phyloP scores from a whole-genome alignment of 2,888 invertebrate species.

The Hydroisotoma schaefferi region DNA sequence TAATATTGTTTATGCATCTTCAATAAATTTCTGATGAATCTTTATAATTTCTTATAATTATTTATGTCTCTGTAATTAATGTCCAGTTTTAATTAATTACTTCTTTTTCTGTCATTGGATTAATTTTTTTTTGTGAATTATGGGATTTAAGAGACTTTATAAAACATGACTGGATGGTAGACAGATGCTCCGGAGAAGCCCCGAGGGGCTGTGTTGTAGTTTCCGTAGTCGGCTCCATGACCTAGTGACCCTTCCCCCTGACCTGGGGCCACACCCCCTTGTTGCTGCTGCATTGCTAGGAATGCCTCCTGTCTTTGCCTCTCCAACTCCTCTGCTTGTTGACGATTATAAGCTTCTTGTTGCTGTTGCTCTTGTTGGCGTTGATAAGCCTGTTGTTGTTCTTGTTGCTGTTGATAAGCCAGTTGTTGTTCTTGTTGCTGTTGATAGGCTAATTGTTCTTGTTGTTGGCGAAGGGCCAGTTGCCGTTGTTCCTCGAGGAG shows the following conservation, averaged over 20 bases:
- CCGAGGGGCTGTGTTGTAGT: constrained; percentile 78
- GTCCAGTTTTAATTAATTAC: too few relatives aligned
- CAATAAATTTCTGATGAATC: too few relatives aligned
- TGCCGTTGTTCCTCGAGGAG: constrained; percentile 13
- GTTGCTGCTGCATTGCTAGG: constrained; percentile 18
- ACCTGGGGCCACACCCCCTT: constrained; percentile 17
- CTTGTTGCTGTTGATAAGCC: constrained; percentile 24
- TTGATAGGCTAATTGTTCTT: constrained; percentile 17
- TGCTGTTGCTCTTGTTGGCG: constrained; percentile 22
- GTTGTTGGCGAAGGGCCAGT: constrained; percentile 11
- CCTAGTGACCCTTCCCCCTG: constrained; percentile 11
- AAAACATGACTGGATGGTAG: constrained; percentile 70
- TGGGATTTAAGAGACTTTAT: constrained; percentile 38
- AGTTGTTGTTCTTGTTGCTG: constrained; percentile 17
- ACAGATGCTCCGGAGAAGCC: constrained; percentile 71
- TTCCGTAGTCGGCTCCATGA: constrained; percentile 51
- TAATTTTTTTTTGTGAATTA: too few relatives aligned
- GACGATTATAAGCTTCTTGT: constrained; percentile 5
- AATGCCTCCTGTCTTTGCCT: constrained; percentile 19
- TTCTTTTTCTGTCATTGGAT: too few relatives aligned
- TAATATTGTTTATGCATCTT: too few relatives aligned
- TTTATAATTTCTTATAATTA: too few relatives aligned
- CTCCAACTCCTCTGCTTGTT: constrained; percentile 8
- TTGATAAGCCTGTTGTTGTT: constrained; percentile 8
- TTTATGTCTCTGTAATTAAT: too few relatives aligned